Conservation (phyloP, 2,113 vertebrate species). For the Rostratula benghalensis region DNA sequence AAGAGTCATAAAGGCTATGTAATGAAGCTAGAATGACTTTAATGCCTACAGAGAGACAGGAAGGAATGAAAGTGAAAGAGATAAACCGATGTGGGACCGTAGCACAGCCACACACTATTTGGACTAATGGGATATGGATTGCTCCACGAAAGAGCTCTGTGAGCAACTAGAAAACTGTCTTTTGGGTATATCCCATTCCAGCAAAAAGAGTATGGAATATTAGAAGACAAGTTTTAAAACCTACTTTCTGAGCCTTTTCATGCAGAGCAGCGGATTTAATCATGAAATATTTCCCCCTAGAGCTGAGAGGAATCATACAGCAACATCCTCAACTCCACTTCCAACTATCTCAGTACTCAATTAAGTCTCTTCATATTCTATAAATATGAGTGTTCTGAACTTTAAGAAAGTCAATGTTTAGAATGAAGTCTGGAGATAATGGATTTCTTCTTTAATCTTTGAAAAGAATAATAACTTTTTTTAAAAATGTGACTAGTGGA, state of each 20-base stretch:
- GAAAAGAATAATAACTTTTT: background rate
- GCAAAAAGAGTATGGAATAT: background rate
- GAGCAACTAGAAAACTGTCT: background rate
- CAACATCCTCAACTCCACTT: background rate
- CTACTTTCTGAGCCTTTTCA: background rate
- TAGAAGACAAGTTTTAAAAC: background rate
- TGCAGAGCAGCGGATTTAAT: background rate
- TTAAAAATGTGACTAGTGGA: background rate
- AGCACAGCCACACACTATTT: background rate
- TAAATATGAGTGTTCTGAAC: background rate
- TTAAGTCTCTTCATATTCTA: background rate
- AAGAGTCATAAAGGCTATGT: background rate
- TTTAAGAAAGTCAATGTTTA: background rate
- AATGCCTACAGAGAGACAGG: background rate
- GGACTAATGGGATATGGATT: background rate
- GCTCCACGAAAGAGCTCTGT: background rate
- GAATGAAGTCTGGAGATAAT: background rate
- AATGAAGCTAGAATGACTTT: background rate
- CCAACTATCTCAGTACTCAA: background rate
- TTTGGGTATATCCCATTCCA: background rate
- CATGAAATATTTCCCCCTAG: background rate
- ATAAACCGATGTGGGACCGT: background rate
- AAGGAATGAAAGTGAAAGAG: background rate
- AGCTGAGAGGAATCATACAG: background rate
- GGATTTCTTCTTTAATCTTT: background rate